Base-by-base conservation (phyloP, 2,888 invertebrate species). In the Ennomos fuscantarius region DNA sequence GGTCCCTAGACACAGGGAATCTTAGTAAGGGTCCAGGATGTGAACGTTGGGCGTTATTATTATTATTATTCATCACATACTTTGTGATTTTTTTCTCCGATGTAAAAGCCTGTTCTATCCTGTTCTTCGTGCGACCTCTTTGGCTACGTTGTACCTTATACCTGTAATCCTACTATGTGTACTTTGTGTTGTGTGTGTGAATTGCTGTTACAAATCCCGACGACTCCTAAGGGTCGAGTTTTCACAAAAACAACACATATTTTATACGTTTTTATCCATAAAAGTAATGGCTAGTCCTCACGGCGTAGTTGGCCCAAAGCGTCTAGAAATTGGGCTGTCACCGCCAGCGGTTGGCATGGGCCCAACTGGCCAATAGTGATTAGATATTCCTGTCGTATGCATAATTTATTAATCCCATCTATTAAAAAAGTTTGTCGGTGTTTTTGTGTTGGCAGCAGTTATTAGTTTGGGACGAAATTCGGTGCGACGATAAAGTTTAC, bases 311-410 rank as follows among this genome's bases (percentile, higher is more conserved):
- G 52, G 53, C 15, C 44, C n/a, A 62, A 56, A 62, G 63, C 70
- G 32, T 68, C 66, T 60, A 73, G 75, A 82, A 82, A 83, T 83
- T 78, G 77, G 75, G 69, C 81, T 84, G 82, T 82, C 82, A 78
- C 57, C 34, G 53, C 44, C 84, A 83, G 70, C 34, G 54, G 37
- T 69, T 81, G 83, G 84, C 73, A 31, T 1, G 10, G 10, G 43
- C 71, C 84, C 82, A 78, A 73, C 72, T 70, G 58, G 62, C 68
- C 74, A 65, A n/a, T 66, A 54, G 56, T 72, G 72, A 78, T 79
- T 73, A 75, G 74, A 71, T 72, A 74, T 74, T 68, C 66, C 54
- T 59, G 68, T 63, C 64, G 60, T 51, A 67, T 63, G 59, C 50
- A 67, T 69, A 66, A 70, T 69, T 55, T 59, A 56, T 41, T 41